Evolutionary conservation across 2,797 vertebrate species (phyloP), one percentile per base, ranked within the genome.

Genomic region (Fratercula arctica): DNA sequence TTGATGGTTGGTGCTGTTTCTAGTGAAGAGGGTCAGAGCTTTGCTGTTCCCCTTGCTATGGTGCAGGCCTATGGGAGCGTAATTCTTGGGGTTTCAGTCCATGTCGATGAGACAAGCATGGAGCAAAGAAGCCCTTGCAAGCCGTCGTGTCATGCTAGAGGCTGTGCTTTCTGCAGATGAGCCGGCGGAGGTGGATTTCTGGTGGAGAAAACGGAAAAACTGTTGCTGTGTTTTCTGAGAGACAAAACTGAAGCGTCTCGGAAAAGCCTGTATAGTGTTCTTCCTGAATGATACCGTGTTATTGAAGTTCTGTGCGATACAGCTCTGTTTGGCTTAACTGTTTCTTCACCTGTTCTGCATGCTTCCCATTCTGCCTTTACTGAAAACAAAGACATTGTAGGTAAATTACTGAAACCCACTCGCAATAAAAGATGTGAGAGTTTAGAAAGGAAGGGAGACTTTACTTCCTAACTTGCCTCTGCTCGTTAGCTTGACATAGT

Each of bases 81-180:
- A 20, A 24, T 80, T 35, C 6, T 33, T 79, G n/a, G 28, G 18
- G 20, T 78, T 66, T 67, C 43, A 28, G 29, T 56, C 54, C 12
- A 0, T 3, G 25, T 9, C 26, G 37, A n/a, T 51, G 64, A 59
- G 63, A 25, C 17, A 2, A 6, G 14, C 33, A 9, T 82, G 56
- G 33, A 76, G 25, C 39, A 31, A 15, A 59, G 21, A 7, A n/a
- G 6, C 10, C 61, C 21, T 45, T 51, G 56, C 74, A 33, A 14
- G 37, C 14, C 2, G 11, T 51, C 1, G 0, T 16, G 56, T 39
- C 21, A 3, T 2, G 16, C 16, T 28, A 39, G 54, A 35, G 31
- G 17, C 28, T 12, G 43, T 39, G 28, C 15, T 54, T 57, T 39
- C 75, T 35, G 50, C 63, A 54, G 6, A 5, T 15, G 33, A 61